phyloP scores from a whole-genome alignment of 1,140 invertebrate genomes.

The Heliconius himera region DNA sequence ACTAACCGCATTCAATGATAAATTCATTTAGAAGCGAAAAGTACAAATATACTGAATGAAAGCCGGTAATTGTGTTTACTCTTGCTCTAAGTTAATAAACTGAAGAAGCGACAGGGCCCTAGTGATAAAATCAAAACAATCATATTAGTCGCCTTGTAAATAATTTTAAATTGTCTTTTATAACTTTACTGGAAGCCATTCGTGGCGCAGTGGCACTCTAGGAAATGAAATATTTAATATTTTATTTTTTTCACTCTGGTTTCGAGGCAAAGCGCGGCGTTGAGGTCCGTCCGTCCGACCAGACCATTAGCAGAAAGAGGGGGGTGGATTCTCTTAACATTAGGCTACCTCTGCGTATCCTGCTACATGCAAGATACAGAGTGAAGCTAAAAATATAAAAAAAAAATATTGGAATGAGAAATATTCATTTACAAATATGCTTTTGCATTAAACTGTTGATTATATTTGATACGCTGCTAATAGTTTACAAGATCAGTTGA shows the following conservation, averaged over 20 bases:
- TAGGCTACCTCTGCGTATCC: no score
- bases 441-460: neutral
- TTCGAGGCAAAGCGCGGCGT: no score
- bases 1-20: constrained; percentile 39
- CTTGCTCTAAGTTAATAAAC: constrained; percentile 47
- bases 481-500: neutral
- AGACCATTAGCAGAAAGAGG: no score
- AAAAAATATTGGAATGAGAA: neutral
- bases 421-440: neutral
- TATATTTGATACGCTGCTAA: no score
- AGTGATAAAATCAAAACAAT: constrained; percentile 50
- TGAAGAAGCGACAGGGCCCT: constrained; percentile 35
- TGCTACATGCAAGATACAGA: no score
- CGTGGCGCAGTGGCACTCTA: no score
- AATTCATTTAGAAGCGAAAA: constrained; percentile 47
- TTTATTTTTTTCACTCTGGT: no score
- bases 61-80: constrained; percentile 48
- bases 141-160: constrained; percentile 37
- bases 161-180: constrained; percentile 4
- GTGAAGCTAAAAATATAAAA: no score
- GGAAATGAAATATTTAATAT: no score
- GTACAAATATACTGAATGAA: constrained; percentile 43
- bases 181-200: neutral
- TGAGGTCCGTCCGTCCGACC: neutral
- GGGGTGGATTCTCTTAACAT: no score